A percentile compares a stretch with the other conserved stretches of the same genome.
Evolutionary conservation across 2,113 vertebrate genomes (phyloP).

Genomic region (Pedetes capensis): DNA sequence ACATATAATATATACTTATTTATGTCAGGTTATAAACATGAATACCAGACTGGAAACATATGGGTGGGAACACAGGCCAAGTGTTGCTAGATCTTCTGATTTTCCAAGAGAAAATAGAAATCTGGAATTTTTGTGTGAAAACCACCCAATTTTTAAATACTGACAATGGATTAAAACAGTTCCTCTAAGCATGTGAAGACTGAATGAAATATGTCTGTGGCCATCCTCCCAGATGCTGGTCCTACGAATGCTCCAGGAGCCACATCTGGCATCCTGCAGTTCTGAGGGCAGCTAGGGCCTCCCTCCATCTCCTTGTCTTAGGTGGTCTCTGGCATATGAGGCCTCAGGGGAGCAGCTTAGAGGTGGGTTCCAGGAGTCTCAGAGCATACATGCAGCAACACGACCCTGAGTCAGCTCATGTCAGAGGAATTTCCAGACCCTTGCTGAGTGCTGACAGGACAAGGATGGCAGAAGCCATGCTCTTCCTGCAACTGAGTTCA

Average conservation of each 20-base stretch:
- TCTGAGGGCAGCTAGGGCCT: background rate
- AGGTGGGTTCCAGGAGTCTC: background rate
- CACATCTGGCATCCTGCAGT: background rate
- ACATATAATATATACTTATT: background rate
- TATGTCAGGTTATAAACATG: background rate
- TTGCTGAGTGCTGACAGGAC: background rate
- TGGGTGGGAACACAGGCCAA: background rate
- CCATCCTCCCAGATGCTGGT: background rate
- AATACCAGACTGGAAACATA: slow-evolving; percentile 33
- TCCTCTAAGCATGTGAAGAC: background rate
- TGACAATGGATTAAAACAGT: background rate
- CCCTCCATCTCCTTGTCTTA: background rate
- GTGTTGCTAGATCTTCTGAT: background rate
- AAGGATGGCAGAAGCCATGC: background rate
- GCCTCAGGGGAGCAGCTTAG: accelerated
- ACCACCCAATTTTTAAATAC: background rate
- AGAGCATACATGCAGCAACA: background rate
- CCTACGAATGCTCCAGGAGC: background rate
- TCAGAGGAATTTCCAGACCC: background rate
- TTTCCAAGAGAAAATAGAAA: slow-evolving; percentile 59
- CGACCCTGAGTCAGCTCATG: background rate
- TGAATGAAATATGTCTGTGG: background rate
- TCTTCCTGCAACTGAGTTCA: background rate
- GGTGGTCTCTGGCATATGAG: background rate
- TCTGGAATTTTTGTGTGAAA: slow-evolving; percentile 7